Evolutionary conservation across 2,888 invertebrate species (phyloP).

Genomic region (Rotaria socialis): DNA sequence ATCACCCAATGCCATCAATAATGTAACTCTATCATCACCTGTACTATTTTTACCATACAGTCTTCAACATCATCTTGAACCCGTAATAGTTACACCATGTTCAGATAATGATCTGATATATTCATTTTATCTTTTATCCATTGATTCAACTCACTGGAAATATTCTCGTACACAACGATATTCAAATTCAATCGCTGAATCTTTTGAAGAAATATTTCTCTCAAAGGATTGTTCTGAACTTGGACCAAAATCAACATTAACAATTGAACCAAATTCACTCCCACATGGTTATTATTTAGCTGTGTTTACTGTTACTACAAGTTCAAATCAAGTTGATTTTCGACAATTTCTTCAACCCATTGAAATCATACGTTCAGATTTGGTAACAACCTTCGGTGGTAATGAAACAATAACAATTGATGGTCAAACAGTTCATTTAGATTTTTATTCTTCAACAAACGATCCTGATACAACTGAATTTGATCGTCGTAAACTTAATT

Average conservation of each 20-base stretch:
- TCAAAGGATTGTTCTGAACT: not conserved
- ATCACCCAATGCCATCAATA: not conserved
- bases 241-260: not conserved
- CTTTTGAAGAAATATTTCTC: not conserved
- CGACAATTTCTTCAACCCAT: constrained; percentile 28
- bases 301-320: not conserved
- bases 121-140: constrained; percentile 15
- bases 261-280: constrained; percentile 16
- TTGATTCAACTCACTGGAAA: not conserved
- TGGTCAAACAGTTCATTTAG: not conserved
- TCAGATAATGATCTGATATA: not conserved
- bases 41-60: not conserved
- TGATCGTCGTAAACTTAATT: constrained; percentile 30
- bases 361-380: constrained; percentile 21
- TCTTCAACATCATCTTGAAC: constrained; percentile 17
- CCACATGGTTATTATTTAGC: constrained; percentile 26
- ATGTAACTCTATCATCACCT: not conserved
- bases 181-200: not conserved
- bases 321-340: not conserved
- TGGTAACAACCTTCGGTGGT: not conserved
- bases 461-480: not conserved
- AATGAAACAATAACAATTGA: constrained; percentile 16
- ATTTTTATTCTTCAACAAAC: not conserved
- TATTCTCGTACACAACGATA: constrained; percentile 22
- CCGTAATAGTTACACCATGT: not conserved